These are phyloP conservation scores for Eumeta japonica DNA, from an alignment of 1,140 invertebrate genomes.

Conservation along the genomic window DNA sequence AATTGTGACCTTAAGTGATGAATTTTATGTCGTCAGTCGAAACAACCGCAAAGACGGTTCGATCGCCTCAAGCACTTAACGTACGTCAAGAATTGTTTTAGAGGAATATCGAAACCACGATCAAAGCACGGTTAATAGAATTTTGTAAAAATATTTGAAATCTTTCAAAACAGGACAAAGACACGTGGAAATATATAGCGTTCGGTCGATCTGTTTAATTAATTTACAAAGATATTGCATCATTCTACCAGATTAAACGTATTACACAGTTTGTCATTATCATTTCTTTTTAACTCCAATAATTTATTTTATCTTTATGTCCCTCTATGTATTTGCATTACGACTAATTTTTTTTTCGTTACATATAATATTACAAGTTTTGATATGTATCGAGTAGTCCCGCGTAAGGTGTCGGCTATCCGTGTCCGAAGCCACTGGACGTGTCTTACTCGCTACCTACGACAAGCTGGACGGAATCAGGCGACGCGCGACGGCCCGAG, in stretches of 20 bases:
- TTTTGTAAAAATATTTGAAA: no score
- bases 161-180: no score
- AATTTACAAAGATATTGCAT: neutral
- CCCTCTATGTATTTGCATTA: constrained; percentile 32
- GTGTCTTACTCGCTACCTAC: constrained; percentile 55
- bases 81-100: no score
- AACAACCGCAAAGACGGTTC: no score
- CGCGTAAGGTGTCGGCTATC: constrained; percentile 51
- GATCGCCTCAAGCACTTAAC: no score
- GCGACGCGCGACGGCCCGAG: constrained; percentile 26
- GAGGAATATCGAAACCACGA: no score
- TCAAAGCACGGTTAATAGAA: no score
- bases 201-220: neutral
- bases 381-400: constrained; percentile 59
- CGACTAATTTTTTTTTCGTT: constrained; percentile 37
- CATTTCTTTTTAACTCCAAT: constrained; percentile 45
- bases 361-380: constrained; percentile 55
- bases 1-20: no score
- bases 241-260: constrained; percentile 5
- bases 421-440: constrained; percentile 55
- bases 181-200: no score
- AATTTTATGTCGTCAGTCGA: no score
- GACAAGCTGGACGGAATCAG: constrained; percentile 54
- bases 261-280: no score
- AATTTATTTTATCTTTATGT: constrained; percentile 8